Percentiles rank a stretch among this genome's conserved stretches.
phyloP scores from a whole-genome alignment of 1,140 invertebrate genomes.

The Xylocopa sonorina region DNA sequence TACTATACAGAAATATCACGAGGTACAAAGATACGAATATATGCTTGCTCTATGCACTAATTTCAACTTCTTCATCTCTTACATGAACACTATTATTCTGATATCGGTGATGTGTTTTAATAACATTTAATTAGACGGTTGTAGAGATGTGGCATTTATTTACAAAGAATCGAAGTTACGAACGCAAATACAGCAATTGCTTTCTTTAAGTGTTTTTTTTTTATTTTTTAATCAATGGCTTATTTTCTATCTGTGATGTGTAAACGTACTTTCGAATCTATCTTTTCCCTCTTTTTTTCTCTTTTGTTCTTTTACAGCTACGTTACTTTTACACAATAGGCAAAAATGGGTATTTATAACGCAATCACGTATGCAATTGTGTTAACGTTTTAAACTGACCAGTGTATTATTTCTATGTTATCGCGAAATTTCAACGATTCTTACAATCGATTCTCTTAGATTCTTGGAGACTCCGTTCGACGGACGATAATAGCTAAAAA shows the following conservation, averaged over 20 bases:
- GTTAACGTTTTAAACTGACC: no score
- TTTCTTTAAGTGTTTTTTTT: constrained; percentile 3
- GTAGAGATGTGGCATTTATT: constrained; percentile 18
- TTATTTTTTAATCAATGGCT: neutral
- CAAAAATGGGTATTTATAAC: neutral
- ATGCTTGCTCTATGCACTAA: neutral
- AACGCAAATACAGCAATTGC: neutral
- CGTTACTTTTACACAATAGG: neutral
- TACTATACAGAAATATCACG: neutral
- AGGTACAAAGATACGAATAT: neutral
- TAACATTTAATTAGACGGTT: neutral
- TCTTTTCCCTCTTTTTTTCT: neutral
- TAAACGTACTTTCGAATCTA: neutral
- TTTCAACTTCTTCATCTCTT: neutral
- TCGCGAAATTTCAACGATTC: no score
- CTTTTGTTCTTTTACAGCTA: no score
- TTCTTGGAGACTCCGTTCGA: constrained; percentile 14
- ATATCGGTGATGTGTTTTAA: neutral
- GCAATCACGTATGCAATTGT: no score
- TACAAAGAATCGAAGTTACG: neutral
- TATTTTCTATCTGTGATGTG: constrained; percentile 16
- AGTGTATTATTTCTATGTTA: neutral
- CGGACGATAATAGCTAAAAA: no score
- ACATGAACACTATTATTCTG: neutral
- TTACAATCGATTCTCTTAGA: neutral